These are phyloP conservation scores for Ophion slaviceki DNA, from an alignment of 2,888 invertebrate species.

Conservation along the genomic window DNA sequence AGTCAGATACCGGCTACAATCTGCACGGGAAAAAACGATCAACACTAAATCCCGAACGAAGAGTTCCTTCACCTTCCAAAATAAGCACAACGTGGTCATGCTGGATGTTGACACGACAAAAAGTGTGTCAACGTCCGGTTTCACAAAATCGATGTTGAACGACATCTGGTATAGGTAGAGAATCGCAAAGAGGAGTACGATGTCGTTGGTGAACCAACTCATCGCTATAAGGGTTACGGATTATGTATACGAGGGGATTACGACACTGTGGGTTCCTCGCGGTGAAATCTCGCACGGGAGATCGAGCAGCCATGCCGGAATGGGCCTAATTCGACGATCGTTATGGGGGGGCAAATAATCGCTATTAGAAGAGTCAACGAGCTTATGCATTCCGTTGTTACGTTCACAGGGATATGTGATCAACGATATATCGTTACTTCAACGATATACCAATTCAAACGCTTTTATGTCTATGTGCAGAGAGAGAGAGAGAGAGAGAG, in stretches of 20 bases:
- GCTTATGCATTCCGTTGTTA: conserved; percentile 34
- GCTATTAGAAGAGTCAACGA: conserved; percentile 34
- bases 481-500: not conserved
- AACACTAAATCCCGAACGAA: not conserved
- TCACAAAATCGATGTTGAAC: not conserved
- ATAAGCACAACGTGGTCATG: not conserved
- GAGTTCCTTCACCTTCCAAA: not conserved
- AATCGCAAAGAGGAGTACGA: not conserved
- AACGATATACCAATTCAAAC: conserved; percentile 7
- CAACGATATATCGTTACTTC: not conserved
- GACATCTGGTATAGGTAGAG: not conserved
- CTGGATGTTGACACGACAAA: not conserved
- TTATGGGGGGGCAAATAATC: conserved; percentile 48
- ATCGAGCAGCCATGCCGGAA: conserved; percentile 22
- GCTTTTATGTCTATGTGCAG: not conserved
- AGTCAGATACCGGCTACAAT: no score
- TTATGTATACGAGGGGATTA: not conserved
- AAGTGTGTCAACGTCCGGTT: not conserved
- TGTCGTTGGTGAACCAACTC: not conserved
- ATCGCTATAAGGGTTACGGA: not conserved
- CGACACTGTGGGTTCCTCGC: not conserved
- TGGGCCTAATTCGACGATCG: conserved; percentile 56
- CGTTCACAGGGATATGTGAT: conserved; percentile 14
- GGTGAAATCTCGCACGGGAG: conserved; percentile 10
- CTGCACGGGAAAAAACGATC: not conserved